phyloP scores from a whole-genome alignment of 2,113 vertebrate genomes.

The Pungitius pungitius region DNA sequence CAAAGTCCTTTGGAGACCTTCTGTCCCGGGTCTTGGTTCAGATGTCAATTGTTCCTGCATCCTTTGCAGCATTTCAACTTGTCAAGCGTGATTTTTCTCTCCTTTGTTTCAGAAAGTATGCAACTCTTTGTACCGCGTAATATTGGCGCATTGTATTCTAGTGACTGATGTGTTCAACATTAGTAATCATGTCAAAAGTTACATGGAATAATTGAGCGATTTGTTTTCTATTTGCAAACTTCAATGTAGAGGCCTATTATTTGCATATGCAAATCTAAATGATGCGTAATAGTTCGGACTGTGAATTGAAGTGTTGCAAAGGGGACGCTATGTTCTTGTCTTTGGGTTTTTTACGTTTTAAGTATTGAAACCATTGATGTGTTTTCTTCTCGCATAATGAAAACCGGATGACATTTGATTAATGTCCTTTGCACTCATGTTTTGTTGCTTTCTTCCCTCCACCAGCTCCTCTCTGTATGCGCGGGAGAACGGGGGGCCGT shows the following conservation, averaged over 20 bases:
- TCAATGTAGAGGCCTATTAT: not conserved
- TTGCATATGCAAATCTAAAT: not conserved
- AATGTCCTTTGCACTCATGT: not conserved
- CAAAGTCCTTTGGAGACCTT: too few relatives aligned
- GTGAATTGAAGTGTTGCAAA: too few relatives aligned
- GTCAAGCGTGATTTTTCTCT: too few relatives aligned
- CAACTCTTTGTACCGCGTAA: not conserved
- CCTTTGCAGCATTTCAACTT: too few relatives aligned
- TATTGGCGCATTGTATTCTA: not conserved
- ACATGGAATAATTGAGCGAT: not conserved
- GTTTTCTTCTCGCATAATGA: not conserved
- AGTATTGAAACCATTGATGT: not conserved
- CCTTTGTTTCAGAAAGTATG: too few relatives aligned
- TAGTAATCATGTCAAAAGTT: not conserved
- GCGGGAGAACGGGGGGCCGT: slow-evolving; percentile 83
- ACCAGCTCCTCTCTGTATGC: slow-evolving; percentile 87
- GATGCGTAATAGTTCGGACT: too few relatives aligned
- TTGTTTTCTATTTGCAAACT: not conserved
- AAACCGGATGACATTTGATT: not conserved
- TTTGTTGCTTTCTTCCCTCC: slow-evolving; percentile 5
- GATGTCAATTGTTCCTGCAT: too few relatives aligned
- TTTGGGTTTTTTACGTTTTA: not conserved
- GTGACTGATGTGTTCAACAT: not conserved
- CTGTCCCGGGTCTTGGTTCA: too few relatives aligned
- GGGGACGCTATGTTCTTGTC: slow-evolving; percentile 3